Conservation (phyloP, 2,797 vertebrate species). For the Spondyliosoma cantharus region DNA sequence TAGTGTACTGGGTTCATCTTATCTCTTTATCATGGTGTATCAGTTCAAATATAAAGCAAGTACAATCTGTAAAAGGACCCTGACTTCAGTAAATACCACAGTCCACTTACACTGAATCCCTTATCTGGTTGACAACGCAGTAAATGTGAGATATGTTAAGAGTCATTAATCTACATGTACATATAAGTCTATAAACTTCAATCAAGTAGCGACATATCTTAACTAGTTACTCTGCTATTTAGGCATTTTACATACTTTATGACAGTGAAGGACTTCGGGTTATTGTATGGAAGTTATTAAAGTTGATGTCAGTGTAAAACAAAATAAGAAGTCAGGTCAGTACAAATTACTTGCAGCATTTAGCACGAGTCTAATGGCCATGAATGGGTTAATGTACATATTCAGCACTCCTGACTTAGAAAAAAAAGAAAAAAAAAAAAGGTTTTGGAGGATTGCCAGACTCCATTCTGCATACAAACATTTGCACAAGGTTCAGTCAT, state of each 20-base stretch:
- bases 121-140: slow-evolving; percentile 13
- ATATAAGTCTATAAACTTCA: neutral
- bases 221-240: no score
- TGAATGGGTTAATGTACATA: slow-evolving; percentile 83
- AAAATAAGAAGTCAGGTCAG: neutral
- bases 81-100: slow-evolving; percentile 67
- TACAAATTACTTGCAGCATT: neutral
- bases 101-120: slow-evolving; percentile 32
- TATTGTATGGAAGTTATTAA: neutral
- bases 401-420: slow-evolving; percentile 57
- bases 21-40: slow-evolving; percentile 58
- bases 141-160: neutral
- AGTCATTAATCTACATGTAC: neutral
- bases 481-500: slow-evolving; percentile 74
- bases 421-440: slow-evolving; percentile 64
- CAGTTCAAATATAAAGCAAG: slow-evolving; percentile 65
- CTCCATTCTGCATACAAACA: slow-evolving; percentile 77
- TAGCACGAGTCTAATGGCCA: slow-evolving; percentile 38
- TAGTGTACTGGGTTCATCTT: slow-evolving; percentile 69
- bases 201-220: neutral
- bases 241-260: slow-evolving; percentile 3
- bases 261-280: neutral
- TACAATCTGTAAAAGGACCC: slow-evolving; percentile 56
- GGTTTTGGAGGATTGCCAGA: slow-evolving; percentile 67
- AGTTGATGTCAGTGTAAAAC: neutral